These are phyloP conservation scores for Eilema depressum DNA, from an alignment of 2,888 invertebrate genomes.

Conservation along the genomic window DNA sequence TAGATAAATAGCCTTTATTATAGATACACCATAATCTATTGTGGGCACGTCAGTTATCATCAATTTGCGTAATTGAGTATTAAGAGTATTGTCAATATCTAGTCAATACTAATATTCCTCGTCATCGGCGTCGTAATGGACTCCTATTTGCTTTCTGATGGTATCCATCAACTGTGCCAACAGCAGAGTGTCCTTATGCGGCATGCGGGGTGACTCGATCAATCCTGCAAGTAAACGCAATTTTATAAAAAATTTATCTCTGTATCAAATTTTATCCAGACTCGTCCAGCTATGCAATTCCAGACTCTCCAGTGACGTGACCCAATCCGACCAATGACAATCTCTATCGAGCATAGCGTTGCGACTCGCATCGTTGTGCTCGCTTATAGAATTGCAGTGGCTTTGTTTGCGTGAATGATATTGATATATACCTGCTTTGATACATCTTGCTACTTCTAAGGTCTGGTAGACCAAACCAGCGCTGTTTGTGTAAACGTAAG, in stretches of 20 bases:
- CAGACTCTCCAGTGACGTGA: too few species aligned
- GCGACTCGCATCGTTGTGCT: too few species aligned
- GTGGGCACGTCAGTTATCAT: too few species aligned
- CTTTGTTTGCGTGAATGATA: too few species aligned
- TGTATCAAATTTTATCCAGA: too few species aligned
- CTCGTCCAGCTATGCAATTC: too few species aligned
- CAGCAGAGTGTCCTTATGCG: slow-evolving; percentile 89
- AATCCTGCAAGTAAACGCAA: slow-evolving; percentile 78
- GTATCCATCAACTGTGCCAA: slow-evolving; percentile 91
- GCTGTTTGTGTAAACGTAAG: slow-evolving; percentile 89
- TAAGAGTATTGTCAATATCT: neutral
- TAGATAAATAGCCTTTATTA: too few species aligned
- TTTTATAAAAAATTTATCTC: neutral
- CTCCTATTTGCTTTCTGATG: slow-evolving; percentile 89
- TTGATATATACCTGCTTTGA: slow-evolving; percentile 81
- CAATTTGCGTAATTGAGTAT: neutral
- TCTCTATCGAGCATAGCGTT: too few species aligned
- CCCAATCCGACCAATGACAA: too few species aligned
- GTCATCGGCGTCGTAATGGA: slow-evolving; percentile 86
- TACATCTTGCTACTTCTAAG: slow-evolving; percentile 90
- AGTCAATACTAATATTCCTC: slow-evolving; percentile 57
- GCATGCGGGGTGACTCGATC: slow-evolving; percentile 89
- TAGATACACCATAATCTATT: too few species aligned
- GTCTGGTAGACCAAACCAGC: slow-evolving; percentile 92
- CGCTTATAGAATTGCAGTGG: too few species aligned